A percentile compares a stretch with the other conserved stretches of the same genome.
phyloP scores from a whole-genome alignment of 1,140 invertebrate species.

The Aradophagus sp. region DNA sequence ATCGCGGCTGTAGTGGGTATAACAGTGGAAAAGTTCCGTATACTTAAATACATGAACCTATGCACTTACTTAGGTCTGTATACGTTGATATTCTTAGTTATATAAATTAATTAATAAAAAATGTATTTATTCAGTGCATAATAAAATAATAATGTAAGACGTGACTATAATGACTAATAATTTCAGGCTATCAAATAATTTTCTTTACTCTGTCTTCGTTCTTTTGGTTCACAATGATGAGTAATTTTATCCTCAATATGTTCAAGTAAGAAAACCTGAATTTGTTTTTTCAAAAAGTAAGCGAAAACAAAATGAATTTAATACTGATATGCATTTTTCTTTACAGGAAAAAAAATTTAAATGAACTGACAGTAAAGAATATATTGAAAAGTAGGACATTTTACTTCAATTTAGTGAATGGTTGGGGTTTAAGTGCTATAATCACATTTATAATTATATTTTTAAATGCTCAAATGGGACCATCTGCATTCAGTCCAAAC shows the following conservation, averaged over 20 bases:
- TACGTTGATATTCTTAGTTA: no score
- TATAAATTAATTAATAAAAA: no score
- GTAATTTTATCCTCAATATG: slow-evolving; percentile 8
- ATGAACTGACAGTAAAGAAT: not conserved
- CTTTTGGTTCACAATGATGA: slow-evolving; percentile 23
- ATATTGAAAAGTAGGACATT: not conserved
- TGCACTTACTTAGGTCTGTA: slow-evolving; percentile 12
- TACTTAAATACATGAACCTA: slow-evolving; percentile 5
- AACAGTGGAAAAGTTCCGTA: slow-evolving; percentile 13
- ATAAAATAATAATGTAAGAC: no score
- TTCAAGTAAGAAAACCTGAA: not conserved
- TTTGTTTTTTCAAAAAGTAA: not conserved
- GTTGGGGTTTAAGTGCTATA: not conserved
- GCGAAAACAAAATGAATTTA: not conserved
- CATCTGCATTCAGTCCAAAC: not conserved
- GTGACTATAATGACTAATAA: no score
- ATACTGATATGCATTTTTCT: not conserved
- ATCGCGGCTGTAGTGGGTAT: slow-evolving; percentile 10
- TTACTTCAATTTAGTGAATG: not conserved
- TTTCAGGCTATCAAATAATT: slow-evolving; percentile 10
- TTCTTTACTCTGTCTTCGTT: slow-evolving; percentile 14
- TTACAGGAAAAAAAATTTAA: not conserved
- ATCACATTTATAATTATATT: not conserved
- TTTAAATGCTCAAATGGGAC: not conserved
- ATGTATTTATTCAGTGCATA: no score